phyloP scores from a whole-genome alignment of 2,797 vertebrate genomes.

The Mus spretus region DNA sequence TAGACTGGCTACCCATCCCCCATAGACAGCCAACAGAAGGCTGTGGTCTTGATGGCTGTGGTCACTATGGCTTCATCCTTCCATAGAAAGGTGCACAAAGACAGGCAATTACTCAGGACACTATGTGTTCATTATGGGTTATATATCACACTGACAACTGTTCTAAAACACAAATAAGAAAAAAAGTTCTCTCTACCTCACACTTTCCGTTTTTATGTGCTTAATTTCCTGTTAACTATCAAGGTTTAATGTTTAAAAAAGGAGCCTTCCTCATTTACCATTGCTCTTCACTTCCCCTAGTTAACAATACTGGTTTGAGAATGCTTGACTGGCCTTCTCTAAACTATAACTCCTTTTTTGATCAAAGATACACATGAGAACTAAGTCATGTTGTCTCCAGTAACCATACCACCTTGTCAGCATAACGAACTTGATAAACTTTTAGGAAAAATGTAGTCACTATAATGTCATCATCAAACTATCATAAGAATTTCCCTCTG shows the following conservation, averaged over 20 bases:
- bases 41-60: neutral
- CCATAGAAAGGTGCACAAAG: neutral
- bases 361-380: neutral
- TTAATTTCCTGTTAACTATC: neutral
- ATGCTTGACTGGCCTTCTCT: neutral
- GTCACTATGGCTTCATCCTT: neutral
- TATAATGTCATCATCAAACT: neutral
- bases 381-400: neutral
- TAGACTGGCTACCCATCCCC: neutral
- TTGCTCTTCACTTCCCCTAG: neutral
- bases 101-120: neutral
- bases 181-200: neutral
- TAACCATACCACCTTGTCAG: neutral
- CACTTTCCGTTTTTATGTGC: neutral
- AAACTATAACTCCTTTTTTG: neutral
- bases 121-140: neutral
- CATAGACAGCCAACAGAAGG: neutral
- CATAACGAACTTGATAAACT: neutral
- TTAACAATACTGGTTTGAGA: neutral
- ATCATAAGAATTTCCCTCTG: neutral
- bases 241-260: neutral
- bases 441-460: neutral
- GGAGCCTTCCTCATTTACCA: neutral
- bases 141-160: neutral
- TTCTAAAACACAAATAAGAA: neutral